Percentiles rank a stretch among this genome's conserved stretches.
Evolutionary conservation across 2,113 vertebrate genomes (phyloP).

Genomic region (Geothlypis trichas): DNA sequence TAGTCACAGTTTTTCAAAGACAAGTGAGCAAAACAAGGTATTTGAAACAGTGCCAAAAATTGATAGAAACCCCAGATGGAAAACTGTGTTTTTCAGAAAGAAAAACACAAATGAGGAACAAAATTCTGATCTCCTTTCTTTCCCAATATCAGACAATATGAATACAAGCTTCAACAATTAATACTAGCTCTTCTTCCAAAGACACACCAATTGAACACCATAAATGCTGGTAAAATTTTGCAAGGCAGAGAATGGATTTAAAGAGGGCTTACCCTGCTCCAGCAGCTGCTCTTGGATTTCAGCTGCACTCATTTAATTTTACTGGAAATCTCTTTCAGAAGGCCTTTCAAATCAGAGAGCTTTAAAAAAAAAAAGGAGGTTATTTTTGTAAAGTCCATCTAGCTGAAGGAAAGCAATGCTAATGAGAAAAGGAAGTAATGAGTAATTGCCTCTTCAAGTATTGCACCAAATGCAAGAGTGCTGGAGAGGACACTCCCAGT

Average conservation of each 20-base stretch:
- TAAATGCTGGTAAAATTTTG: neutral
- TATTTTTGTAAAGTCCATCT: neutral
- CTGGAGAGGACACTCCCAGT: neutral
- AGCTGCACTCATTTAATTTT: constrained; percentile 57
- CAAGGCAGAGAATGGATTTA: neutral
- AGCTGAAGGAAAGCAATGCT: neutral
- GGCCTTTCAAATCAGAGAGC: constrained; percentile 74
- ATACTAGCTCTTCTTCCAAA: neutral
- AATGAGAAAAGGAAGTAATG: neutral
- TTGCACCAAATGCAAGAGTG: neutral
- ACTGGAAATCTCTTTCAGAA: constrained; percentile 76
- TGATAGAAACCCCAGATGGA: neutral
- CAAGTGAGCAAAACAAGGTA: neutral
- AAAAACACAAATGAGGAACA: neutral
- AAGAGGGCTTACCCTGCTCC: constrained; percentile 2
- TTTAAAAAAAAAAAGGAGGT: neutral
- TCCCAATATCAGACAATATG: neutral
- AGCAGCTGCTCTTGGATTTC: neutral
- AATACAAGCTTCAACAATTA: neutral
- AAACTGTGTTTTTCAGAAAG: neutral
- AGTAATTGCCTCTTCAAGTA: neutral
- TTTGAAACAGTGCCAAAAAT: neutral
- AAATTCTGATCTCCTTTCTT: neutral
- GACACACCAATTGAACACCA: neutral
- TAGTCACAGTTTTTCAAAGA: neutral